Evolutionary conservation across 53 echinoderm and acorn worm genomes (phyloP).

Genomic region (Actinopyga echinites): DNA sequence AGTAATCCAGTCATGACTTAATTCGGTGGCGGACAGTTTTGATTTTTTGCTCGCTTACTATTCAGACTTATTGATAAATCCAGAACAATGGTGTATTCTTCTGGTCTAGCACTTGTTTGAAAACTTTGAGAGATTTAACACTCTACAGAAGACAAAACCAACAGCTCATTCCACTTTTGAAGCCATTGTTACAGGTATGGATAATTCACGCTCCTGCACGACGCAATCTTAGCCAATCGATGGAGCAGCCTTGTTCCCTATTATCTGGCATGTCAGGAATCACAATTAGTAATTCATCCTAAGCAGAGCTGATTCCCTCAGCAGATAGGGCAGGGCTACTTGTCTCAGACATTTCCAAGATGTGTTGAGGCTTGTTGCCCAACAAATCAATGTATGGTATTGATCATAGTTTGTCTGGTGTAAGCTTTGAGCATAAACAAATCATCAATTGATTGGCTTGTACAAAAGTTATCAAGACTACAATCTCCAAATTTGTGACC

Average conservation of each 20-base stretch:
- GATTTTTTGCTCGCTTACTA: neutral
- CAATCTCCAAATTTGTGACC: too few species aligned
- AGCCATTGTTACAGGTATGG: neutral
- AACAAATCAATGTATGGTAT: neutral
- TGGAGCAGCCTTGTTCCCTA: neutral
- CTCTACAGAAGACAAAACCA: conserved; percentile 10
- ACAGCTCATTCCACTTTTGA: neutral
- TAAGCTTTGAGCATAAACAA: conserved; percentile 31
- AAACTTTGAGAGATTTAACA: conserved; percentile 23
- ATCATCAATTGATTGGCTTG: conserved; percentile 5
- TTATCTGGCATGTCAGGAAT: conserved; percentile 11
- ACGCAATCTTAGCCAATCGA: conserved; percentile 9
- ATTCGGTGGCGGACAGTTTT: too few species aligned
- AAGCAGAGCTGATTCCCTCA: neutral
- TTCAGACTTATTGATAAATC: conserved; percentile 37
- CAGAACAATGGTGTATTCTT: conserved; percentile 8
- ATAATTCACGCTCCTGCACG: conserved; percentile 23
- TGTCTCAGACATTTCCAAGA: neutral
- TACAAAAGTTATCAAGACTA: too few species aligned
- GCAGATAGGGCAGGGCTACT: neutral
- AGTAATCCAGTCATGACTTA: too few species aligned
- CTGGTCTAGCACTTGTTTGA: conserved; percentile 22
- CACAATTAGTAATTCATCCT: conserved; percentile 30
- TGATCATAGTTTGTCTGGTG: conserved; percentile 17
- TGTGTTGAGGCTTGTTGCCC: neutral